Conservation (phyloP, 2,888 invertebrate genomes). For the Eupithecia pulchellata region DNA sequence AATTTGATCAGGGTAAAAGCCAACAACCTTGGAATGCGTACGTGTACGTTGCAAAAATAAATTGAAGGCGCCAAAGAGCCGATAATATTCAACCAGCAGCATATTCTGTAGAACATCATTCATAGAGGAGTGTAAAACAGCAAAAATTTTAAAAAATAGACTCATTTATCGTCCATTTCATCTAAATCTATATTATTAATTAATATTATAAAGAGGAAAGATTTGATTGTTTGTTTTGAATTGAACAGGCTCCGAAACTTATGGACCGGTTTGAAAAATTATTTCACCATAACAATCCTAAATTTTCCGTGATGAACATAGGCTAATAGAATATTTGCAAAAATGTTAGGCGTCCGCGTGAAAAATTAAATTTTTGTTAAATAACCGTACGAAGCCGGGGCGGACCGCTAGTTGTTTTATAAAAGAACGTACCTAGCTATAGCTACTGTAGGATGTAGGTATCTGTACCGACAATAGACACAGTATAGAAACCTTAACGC, state of each 20-base stretch:
- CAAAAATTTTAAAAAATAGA: not conserved
- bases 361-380: too few species aligned
- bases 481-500: conserved; percentile 34
- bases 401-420: too few species aligned
- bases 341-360: too few species aligned
- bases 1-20: not conserved
- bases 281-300: too few species aligned
- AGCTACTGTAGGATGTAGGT: not conserved
- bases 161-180: not conserved
- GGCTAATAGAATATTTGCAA: too few species aligned
- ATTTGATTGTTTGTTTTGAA: too few species aligned
- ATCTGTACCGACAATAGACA: not conserved
- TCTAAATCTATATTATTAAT: too few species aligned
- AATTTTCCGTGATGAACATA: too few species aligned
- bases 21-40: not conserved
- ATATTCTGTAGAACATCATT: not conserved
- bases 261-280: too few species aligned
- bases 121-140: not conserved
- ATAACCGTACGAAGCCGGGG: too few species aligned
- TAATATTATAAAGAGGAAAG: too few species aligned
- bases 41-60: conserved; percentile 3
- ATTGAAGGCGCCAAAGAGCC: not conserved
- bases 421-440: conserved; percentile 1
- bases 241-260: too few species aligned
- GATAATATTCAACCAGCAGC: not conserved